Evolutionary conservation across 1,140 invertebrate genomes (phyloP).

Genomic region (Hypothenemus hampei): DNA sequence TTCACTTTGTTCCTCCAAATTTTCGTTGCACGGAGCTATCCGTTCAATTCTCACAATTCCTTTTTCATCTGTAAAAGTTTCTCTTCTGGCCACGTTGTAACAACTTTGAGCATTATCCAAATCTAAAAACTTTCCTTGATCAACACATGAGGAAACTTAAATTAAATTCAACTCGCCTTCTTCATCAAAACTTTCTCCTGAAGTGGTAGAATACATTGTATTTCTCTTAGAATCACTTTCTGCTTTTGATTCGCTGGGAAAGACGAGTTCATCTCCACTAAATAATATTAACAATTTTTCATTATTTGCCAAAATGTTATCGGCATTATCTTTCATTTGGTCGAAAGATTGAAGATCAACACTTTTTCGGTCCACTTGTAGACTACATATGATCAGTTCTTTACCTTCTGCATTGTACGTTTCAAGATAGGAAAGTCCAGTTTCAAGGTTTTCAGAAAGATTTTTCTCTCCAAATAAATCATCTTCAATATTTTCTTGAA

Average conservation of each 20-base stretch:
- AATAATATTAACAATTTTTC: conserved; percentile 10
- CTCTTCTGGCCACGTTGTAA: conserved; percentile 18
- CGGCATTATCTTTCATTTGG: not conserved
- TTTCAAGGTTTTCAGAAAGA: conserved; percentile 21
- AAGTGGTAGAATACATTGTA: conserved; percentile 28
- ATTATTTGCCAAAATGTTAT: conserved; percentile 2
- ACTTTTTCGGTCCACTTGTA: conserved; percentile 9
- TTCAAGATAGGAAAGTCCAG: conserved; percentile 30
- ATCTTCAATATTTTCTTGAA: too few species aligned
- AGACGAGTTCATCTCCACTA: too few species aligned
- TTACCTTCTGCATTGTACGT: conserved; percentile 31
- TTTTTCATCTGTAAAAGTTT: conserved; percentile 28
- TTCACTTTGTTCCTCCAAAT: not conserved
- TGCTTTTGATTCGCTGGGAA: not conserved
- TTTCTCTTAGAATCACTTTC: conserved; percentile 6
- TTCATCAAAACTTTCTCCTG: conserved; percentile 26
- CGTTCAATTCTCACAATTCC: conserved; percentile 31
- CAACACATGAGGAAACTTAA: too few species aligned
- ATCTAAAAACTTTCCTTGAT: too few species aligned
- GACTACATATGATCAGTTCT: conserved; percentile 27
- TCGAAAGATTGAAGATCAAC: conserved; percentile 14
- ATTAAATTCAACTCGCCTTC: conserved; percentile 13
- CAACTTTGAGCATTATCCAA: not conserved
- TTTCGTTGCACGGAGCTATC: not conserved
- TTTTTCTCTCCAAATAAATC: conserved; percentile 28